Percentiles rank a stretch among this genome's conserved stretches.
These are phyloP conservation scores for Phocoena sinus DNA, from an alignment of 2,113 vertebrate genomes.

Conservation along the genomic window DNA sequence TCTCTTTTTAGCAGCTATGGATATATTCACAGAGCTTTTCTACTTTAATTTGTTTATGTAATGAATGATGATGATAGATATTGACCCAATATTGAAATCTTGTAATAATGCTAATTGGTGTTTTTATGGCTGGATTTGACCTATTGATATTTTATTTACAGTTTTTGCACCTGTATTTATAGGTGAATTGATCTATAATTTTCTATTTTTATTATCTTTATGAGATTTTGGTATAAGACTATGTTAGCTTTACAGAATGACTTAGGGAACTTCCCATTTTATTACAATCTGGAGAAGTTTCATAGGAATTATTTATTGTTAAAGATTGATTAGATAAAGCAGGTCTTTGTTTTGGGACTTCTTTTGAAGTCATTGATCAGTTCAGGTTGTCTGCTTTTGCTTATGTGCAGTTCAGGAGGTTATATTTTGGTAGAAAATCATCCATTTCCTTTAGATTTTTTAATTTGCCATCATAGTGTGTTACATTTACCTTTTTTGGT, in stretches of 20 bases:
- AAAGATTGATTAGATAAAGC: background rate
- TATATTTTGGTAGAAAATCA: background rate
- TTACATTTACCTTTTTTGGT: background rate
- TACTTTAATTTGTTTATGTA: background rate
- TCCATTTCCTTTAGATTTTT: background rate
- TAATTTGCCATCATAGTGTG: background rate
- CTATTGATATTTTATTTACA: background rate
- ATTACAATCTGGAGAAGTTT: background rate
- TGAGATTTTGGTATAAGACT: background rate
- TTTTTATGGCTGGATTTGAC: background rate
- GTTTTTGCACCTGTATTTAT: background rate
- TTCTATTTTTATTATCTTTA: background rate
- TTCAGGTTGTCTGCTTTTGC: background rate
- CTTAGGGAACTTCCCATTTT: background rate
- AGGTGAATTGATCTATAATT: background rate
- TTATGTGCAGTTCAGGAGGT: background rate
- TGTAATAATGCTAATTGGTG: background rate
- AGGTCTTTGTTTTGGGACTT: background rate
- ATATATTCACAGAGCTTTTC: background rate
- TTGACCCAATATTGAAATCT: background rate
- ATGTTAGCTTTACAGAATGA: background rate
- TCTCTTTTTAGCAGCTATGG: background rate
- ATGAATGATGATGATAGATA: background rate
- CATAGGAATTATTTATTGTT: background rate
- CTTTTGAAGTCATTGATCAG: background rate